Percentiles rank a stretch among this genome's conserved stretches.
Conservation (phyloP, 2,113 vertebrate genomes). For the Heloderma charlesbogerti region DNA sequence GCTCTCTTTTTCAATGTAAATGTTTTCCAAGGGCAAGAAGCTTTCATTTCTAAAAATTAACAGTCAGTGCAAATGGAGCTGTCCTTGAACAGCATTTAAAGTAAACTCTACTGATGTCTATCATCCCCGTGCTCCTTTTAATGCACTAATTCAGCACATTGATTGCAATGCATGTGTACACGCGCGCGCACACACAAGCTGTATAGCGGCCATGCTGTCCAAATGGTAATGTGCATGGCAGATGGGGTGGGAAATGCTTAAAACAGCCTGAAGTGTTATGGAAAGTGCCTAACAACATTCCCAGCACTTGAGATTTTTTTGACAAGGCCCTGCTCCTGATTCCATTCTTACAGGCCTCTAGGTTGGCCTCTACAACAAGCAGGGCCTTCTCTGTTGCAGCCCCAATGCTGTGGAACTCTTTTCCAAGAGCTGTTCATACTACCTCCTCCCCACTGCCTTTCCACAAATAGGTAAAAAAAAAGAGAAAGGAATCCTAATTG, state of each 20-base stretch:
- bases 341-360: background rate
- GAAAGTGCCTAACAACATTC: background rate
- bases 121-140: no score
- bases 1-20: background rate
- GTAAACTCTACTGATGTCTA: background rate
- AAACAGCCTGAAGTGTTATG: background rate
- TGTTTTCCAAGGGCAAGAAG: background rate
- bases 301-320: background rate
- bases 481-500: background rate
- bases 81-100: background rate
- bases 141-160: no score
- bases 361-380: background rate
- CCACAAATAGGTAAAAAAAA: no score
- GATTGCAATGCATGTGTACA: background rate
- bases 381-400: background rate
- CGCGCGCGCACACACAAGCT: background rate
- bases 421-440: background rate
- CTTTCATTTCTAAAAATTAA: background rate
- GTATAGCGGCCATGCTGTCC: background rate
- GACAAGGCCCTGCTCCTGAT: background rate
- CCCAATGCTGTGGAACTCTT: background rate
- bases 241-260: background rate
- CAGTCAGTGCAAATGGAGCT: background rate
- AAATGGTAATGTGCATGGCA: background rate
- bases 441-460: background rate